phyloP scores from a whole-genome alignment of 2,888 invertebrate species.

The Drosophila cognata region DNA sequence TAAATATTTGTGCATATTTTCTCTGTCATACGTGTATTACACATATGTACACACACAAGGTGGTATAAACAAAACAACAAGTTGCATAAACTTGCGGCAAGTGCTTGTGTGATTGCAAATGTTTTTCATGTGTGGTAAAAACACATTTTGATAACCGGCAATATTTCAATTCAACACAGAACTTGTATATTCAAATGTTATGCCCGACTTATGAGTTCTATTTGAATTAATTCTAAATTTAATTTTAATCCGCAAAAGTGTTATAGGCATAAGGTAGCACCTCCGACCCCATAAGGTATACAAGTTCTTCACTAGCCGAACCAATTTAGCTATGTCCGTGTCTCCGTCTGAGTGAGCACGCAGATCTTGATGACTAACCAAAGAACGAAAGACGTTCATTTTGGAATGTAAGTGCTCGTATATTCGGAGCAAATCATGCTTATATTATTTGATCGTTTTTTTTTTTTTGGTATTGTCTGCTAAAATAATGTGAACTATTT shows the following conservation, averaged over 20 bases:
- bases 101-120: slow-evolving; percentile 28
- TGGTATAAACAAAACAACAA: slow-evolving; percentile 21
- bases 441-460: not conserved
- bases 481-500: not conserved
- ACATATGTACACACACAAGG: slow-evolving; percentile 45
- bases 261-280: not conserved
- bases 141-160: not conserved
- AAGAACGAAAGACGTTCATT: not conserved
- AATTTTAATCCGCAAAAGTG: not conserved
- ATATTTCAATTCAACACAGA: not conserved
- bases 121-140: not conserved
- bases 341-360: too few relatives aligned
- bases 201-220: not conserved
- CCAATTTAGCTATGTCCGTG: too few relatives aligned
- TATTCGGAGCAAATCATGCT: not conserved
- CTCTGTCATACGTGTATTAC: slow-evolving; percentile 45
- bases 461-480: too few relatives aligned
- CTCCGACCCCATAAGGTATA: not conserved
- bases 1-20: slow-evolving; percentile 64
- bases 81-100: slow-evolving; percentile 10
- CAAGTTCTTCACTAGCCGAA: not conserved
- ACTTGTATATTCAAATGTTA: not conserved
- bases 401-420: not conserved
- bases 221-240: not conserved
- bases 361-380: not conserved